A percentile compares a stretch with the other conserved stretches of the same genome.
These are phyloP conservation scores for Mycteria americana DNA, from an alignment of 2,797 vertebrate species.

Conservation along the genomic window DNA sequence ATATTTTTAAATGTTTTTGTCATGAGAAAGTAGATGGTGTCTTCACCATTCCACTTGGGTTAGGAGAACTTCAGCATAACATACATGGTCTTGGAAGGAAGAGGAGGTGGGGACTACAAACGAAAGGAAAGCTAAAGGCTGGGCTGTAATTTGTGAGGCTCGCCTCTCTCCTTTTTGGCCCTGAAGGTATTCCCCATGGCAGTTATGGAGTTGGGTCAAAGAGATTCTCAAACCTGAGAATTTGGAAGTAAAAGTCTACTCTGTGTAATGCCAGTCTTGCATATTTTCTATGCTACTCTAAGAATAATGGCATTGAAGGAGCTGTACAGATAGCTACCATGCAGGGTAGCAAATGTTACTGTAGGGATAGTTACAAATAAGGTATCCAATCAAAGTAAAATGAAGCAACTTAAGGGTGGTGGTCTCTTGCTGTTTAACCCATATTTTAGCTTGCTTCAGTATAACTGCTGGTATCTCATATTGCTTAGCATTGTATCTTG, in stretches of 20 bases:
- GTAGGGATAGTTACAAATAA: neutral
- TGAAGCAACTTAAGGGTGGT: neutral
- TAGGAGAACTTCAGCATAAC: neutral
- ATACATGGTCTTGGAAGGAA: neutral
- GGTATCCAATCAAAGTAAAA: neutral
- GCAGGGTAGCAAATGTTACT: neutral
- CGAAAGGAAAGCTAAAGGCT: neutral
- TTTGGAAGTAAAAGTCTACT: neutral
- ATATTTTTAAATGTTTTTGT: neutral
- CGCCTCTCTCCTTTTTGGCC: neutral
- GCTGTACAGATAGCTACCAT: neutral
- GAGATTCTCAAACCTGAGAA: neutral
- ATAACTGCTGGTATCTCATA: neutral
- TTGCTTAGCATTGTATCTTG: neutral
- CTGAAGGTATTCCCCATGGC: neutral
- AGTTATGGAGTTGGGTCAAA: neutral
- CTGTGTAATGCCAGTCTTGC: neutral
- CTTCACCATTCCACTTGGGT: neutral
- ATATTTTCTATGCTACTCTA: neutral
- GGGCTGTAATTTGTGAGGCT: neutral
- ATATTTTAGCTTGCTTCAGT: neutral
- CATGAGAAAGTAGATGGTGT: neutral
- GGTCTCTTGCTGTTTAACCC: neutral
- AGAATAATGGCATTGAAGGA: neutral
- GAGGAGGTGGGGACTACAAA: neutral